Evolutionary conservation across 2,888 invertebrate species (phyloP).

Genomic region (Panzeria rudis): DNA sequence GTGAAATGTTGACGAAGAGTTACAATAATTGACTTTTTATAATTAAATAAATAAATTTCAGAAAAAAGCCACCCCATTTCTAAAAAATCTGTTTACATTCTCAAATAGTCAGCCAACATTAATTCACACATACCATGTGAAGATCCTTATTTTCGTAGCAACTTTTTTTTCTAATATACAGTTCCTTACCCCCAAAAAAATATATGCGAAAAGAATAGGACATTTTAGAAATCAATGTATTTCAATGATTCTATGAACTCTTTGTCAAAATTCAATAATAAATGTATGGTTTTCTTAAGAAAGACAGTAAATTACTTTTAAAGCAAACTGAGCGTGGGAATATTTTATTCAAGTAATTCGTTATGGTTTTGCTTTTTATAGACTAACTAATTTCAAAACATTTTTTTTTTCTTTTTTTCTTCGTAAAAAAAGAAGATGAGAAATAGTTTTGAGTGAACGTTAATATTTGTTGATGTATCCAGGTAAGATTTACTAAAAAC

Average conservation of each 20-base stretch:
- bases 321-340: constrained; percentile 60
- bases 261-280: neutral
- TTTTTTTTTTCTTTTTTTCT: constrained; percentile 1
- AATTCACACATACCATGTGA: neutral
- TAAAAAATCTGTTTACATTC: constrained; percentile 18
- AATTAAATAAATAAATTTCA: constrained; percentile 10
- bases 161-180: constrained; percentile 7
- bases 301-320: neutral
- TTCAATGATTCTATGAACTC: constrained; percentile 14
- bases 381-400: neutral
- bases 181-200: neutral
- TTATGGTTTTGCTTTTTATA: constrained; percentile 40
- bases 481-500: neutral
- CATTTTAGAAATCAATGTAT: constrained; percentile 33
- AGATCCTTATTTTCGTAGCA: neutral
- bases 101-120: neutral
- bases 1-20: constrained; percentile 54
- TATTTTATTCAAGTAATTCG: constrained; percentile 56
- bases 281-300: neutral
- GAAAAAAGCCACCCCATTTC: constrained; percentile 29
- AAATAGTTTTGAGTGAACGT: too few species aligned
- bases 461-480: too few species aligned
- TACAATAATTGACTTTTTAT: constrained; percentile 60
- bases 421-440: too few species aligned
- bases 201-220: constrained; percentile 12